Conservation (phyloP, 2,888 invertebrate genomes). For the Volucella zonaria region DNA sequence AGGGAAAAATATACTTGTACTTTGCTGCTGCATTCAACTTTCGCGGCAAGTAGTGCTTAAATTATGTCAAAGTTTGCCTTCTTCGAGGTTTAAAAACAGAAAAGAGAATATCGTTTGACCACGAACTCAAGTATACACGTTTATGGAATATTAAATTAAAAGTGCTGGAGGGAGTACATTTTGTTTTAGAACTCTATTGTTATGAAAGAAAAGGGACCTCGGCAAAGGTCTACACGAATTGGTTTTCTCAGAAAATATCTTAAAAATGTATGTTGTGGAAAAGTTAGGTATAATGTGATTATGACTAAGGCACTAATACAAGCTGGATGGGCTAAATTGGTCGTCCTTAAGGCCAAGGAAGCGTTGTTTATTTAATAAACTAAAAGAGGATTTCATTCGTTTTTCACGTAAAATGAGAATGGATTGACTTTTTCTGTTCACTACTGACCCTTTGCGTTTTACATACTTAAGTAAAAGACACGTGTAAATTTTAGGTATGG, state of each 20-base stretch:
- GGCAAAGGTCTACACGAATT: not conserved
- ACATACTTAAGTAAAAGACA: too few relatives aligned
- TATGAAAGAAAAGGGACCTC: not conserved
- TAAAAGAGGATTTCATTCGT: too few relatives aligned
- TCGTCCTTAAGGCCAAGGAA: not conserved
- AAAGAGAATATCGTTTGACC: slow-evolving; percentile 27
- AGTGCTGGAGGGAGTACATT: slow-evolving; percentile 4
- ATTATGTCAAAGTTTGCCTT: slow-evolving; percentile 53
- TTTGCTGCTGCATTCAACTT: slow-evolving; percentile 42
- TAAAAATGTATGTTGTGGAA: slow-evolving; percentile 13
- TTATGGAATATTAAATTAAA: slow-evolving; percentile 44
- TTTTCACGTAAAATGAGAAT: too few relatives aligned
- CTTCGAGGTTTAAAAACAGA: slow-evolving; percentile 14
- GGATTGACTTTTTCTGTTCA: too few relatives aligned
- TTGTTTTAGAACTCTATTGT: slow-evolving; percentile 42
- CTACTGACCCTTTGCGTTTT: too few relatives aligned
- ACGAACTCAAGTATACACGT: slow-evolving; percentile 37
- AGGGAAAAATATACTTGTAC: slow-evolving; percentile 18
- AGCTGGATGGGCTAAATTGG: not conserved
- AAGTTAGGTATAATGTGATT: slow-evolving; percentile 30
- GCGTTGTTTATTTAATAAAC: too few relatives aligned
- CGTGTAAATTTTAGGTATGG: too few relatives aligned
- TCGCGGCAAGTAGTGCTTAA: slow-evolving; percentile 27
- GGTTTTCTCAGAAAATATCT: slow-evolving; percentile 24
- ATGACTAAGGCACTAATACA: slow-evolving; percentile 1